Base-by-base conservation (phyloP, 2,113 vertebrate genomes). In the Bufo bufo region DNA sequence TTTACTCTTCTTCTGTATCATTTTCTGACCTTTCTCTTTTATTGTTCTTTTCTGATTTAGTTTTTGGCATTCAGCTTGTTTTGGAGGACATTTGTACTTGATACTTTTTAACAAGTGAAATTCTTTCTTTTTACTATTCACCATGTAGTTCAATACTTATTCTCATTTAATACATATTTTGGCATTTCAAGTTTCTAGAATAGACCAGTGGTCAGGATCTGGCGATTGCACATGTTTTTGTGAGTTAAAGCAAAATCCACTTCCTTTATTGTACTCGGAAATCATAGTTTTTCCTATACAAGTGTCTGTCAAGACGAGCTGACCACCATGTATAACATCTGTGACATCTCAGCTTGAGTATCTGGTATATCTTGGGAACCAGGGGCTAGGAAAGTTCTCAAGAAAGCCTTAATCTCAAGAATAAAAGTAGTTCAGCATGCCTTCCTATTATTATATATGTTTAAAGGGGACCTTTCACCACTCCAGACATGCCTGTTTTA, bases 351-450 rank as follows among this genome's bases (percentile, higher is more conserved):
- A 66, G 13, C 7, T 23, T 59, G n/a, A 61, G 74, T 79, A 80
- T 56, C 59, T 56, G 12, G 47, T 33, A 47, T 45, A 69, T 69
- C 54, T 52, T 82, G 86, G 66, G 78, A 86, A 86, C 10, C 58
- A 86, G 85, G 33, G 78, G 19, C 17, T n/a, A 49, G 47, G n/a
- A 86, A 77, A 23, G 56, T 86, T 86, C 75, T 66, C 74, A 86
- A 77, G 75, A 82, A 49, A 23, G 52, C 16, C 33, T 58, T n/a
- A n/a, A n/a, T n/a, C n/a, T n/a, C 16, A 82, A 83, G 47, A 82
- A 80, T 74, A 81, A 58, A 43, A 87, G 66, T 80, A 80, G 33
- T 33, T 33, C 33, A 33, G 59, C 56, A 77, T 20, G 7, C 19
- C 54, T 59, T 20, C 17, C 45, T 49, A 63, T 33, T 33, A 20